Conservation (phyloP, 2,888 invertebrate genomes). For the Callyntrura sp. region DNA sequence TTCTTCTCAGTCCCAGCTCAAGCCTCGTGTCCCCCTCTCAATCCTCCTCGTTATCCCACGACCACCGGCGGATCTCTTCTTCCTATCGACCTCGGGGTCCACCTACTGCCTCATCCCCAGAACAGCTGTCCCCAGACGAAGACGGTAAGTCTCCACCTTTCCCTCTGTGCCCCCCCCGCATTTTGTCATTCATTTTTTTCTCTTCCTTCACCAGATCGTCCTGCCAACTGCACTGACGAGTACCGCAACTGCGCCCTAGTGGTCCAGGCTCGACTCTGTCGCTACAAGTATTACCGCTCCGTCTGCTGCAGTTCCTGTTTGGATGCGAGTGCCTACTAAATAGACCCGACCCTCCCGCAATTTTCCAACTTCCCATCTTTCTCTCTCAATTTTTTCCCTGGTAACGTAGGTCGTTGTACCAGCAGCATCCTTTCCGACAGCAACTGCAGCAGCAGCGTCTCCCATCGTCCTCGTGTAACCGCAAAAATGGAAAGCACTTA, state of each 20-base stretch:
- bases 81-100: background rate
- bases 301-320: conserved; percentile 91
- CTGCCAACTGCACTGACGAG: conserved; percentile 89
- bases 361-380: background rate
- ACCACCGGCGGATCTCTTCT: background rate
- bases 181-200: background rate
- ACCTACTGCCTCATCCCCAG: background rate
- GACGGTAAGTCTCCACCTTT: conserved; percentile 18
- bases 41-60: conserved; percentile 6
- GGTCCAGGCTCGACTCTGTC: conserved; percentile 94
- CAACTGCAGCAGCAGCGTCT: too few relatives aligned
- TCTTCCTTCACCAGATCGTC: conserved; percentile 49
- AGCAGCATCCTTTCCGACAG: background rate
- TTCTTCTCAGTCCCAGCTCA: background rate
- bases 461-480: too few relatives aligned
- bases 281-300: conserved; percentile 93
- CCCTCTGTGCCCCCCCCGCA: background rate
- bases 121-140: background rate
- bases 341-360: background rate
- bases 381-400: background rate
- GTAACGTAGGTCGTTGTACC: background rate
- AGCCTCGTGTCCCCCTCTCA: background rate
- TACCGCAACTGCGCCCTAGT: conserved; percentile 93
- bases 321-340: background rate
- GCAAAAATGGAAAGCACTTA: too few relatives aligned